Evolutionary conservation across 2,888 invertebrate species (phyloP), one percentile per base, ranked within the genome.

Genomic region (Cheilosia pagana): DNA sequence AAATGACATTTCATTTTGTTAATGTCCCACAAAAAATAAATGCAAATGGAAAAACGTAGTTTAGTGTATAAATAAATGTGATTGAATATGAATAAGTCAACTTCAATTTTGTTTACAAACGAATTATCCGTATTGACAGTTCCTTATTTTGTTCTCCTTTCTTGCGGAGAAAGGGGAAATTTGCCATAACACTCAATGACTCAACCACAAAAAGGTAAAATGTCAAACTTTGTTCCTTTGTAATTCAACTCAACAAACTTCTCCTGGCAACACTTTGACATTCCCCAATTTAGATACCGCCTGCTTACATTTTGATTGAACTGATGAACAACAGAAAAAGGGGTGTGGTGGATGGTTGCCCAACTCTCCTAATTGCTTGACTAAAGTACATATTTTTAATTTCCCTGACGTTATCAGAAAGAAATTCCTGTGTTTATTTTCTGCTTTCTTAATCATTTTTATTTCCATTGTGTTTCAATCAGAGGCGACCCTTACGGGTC

Each of bases 361-460:
- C 81, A 68, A 76, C 75, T 35, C 35, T 70, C 52, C 63, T 35
- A 71, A 81, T 71, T 81, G 55, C 43, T 60, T n/a, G 59, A 12
- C 28, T 53, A 71, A 81, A 71, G 63, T 43, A 39, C 39, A 16
- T 53, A 31, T 43, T 41, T 55, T 35, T 57, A 10, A 1, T 43
- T 48, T 71, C 63, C 43, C 50, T 75, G 59, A 65, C 65, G 76
- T 65, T 81, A 81, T 81, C 81, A 65, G 63, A 10, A 52, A 70
- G 12, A 39, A 50, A 59, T 70, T 59, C 25, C 31, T 45, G 25
- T 68, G 35, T 35, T 35, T 35, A 35, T 62, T 43, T 55, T 50
- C 12, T 23, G 6, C 45, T 21, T 19, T 45, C 25, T 68, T 53
- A 41, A 60, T 67, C 52, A 74, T 67, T 62, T 57, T 25, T 68